Conservation (phyloP, 2,113 vertebrate genomes). For the Hystrix brachyura region DNA sequence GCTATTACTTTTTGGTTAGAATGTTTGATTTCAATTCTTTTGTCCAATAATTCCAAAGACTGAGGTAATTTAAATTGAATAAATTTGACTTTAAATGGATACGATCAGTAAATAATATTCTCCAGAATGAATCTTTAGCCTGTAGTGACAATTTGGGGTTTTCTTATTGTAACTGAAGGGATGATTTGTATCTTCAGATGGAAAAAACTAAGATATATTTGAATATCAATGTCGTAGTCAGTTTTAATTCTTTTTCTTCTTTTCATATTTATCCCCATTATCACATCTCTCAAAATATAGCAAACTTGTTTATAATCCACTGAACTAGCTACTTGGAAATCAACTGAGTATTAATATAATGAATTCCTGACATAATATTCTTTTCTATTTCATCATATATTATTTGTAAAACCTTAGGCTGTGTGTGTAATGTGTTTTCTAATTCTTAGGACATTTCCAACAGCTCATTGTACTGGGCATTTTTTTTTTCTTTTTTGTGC, state of each 20-base stretch:
- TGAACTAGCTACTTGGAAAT: neutral
- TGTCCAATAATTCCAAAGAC: slow-evolving; percentile 2
- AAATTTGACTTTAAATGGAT: slow-evolving; percentile 48
- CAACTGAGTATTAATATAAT: slow-evolving; percentile 2
- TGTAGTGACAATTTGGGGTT: slow-evolving; percentile 10
- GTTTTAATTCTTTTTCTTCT: neutral
- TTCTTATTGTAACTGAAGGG: slow-evolving; percentile 9
- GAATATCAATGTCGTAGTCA: neutral
- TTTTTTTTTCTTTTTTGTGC: neutral
- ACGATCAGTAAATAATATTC: neutral
- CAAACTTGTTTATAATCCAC: neutral
- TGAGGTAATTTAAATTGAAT: slow-evolving; percentile 1
- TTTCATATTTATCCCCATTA: slow-evolving; percentile 5
- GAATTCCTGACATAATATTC: neutral
- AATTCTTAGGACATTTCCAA: neutral
- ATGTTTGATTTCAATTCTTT: slow-evolving; percentile 23
- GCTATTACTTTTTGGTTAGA: neutral
- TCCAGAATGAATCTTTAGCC: slow-evolving; percentile 36
- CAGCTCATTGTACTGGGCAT: neutral
- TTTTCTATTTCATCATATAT: slow-evolving; percentile 4
- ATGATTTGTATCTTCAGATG: slow-evolving; percentile 22
- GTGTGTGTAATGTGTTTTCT: neutral
- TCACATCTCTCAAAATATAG: slow-evolving; percentile 1
- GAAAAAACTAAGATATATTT: neutral
- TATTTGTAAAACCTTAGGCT: neutral